These are phyloP conservation scores for Lepidurus couesii DNA, from an alignment of 1,140 invertebrate species.

Conservation along the genomic window DNA sequence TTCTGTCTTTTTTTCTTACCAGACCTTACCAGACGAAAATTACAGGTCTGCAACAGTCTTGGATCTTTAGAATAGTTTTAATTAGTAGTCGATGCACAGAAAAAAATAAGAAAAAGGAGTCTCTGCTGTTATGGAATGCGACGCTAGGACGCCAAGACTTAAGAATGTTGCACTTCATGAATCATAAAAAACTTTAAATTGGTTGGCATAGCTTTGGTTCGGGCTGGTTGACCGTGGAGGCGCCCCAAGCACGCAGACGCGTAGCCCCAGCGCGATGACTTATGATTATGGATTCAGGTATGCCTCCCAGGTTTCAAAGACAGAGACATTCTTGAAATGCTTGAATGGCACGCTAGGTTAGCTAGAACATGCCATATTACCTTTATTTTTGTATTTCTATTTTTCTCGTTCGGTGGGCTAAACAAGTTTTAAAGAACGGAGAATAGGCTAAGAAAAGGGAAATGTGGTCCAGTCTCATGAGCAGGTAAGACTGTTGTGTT, in stretches of 20 bases:
- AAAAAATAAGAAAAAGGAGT: too few relatives aligned
- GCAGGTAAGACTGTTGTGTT: not conserved
- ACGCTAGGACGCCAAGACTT: too few relatives aligned
- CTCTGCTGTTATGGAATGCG: too few relatives aligned
- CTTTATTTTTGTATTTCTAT: not conserved
- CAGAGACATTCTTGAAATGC: slow-evolving; percentile 18
- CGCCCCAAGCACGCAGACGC: not conserved
- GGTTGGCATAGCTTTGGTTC: slow-evolving; percentile 5
- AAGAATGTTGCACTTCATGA: too few relatives aligned
- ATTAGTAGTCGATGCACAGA: too few relatives aligned
- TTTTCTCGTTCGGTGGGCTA: not conserved
- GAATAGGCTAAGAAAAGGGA: not conserved
- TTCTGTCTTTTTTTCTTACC: too few relatives aligned
- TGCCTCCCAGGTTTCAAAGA: not conserved
- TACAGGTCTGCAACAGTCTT: too few relatives aligned
- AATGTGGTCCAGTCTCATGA: not conserved
- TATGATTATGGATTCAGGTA: slow-evolving; percentile 5
- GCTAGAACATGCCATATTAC: slow-evolving; percentile 11
- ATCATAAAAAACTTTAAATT: not conserved
- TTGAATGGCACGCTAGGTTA: slow-evolving; percentile 18
- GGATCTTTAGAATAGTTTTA: too few relatives aligned
- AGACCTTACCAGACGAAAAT: too few relatives aligned
- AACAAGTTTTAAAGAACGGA: not conserved
- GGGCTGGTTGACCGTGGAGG: not conserved
- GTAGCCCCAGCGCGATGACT: not conserved